A percentile compares a stretch with the other conserved stretches of the same genome.
phyloP scores from a whole-genome alignment of 1,140 invertebrate genomes.

The Lasaia peninsularis region DNA sequence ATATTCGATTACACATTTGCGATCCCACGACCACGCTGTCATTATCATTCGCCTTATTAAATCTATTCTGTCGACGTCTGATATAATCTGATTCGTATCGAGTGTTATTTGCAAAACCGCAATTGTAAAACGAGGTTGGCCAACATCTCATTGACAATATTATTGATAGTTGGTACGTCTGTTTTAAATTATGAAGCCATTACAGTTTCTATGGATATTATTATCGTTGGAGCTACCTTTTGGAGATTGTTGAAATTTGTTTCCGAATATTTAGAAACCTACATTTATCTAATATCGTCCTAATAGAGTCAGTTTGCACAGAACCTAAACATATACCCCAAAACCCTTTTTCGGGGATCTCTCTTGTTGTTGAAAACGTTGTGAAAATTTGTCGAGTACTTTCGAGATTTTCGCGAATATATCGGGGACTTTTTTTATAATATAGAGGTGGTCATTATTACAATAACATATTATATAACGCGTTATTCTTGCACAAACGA shows the following conservation, averaged over 20 bases:
- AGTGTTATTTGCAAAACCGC: constrained; percentile 7
- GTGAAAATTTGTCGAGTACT: too few relatives aligned
- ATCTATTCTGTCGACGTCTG: not conserved
- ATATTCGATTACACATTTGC: too few relatives aligned
- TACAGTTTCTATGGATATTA: not conserved
- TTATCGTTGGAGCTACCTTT: not conserved
- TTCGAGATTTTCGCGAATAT: too few relatives aligned
- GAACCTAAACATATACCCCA: too few relatives aligned
- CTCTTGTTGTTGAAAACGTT: too few relatives aligned
- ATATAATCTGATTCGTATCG: constrained; percentile 4
- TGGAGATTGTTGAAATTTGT: not conserved
- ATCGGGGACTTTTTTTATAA: too few relatives aligned
- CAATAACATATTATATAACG: too few relatives aligned
- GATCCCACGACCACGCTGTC: not conserved
- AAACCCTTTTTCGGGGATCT: too few relatives aligned
- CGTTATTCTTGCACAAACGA: too few relatives aligned
- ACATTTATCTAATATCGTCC: too few relatives aligned
- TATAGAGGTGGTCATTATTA: too few relatives aligned
- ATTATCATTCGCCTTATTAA: not conserved
- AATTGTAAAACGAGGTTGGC: not conserved
- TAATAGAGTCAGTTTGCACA: too few relatives aligned
- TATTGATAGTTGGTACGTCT: not conserved
- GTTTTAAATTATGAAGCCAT: not conserved
- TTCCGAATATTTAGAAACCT: not conserved
- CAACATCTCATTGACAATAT: not conserved